Evolutionary conservation across 2,888 invertebrate genomes (phyloP).

Genomic region (Zhuqinia jingwanae): DNA sequence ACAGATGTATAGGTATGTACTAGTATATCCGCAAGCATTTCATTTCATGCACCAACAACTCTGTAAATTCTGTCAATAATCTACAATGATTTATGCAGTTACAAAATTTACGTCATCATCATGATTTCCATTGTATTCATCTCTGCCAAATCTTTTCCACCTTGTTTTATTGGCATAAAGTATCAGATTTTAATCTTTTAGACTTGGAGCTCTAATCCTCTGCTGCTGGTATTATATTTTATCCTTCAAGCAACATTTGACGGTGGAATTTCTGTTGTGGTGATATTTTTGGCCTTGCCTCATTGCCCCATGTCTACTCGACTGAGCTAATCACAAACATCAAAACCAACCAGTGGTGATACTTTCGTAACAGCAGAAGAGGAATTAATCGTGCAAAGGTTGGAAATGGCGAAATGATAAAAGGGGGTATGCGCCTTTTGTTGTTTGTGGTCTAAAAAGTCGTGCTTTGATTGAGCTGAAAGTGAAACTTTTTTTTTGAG

Average conservation of each 20-base stretch:
- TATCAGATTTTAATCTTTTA: too few relatives aligned
- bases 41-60: too few relatives aligned
- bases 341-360: neutral
- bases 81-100: conserved; percentile 27
- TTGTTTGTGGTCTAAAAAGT: neutral
- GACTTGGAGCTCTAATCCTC: neutral
- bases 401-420: too few relatives aligned
- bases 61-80: conserved; percentile 3
- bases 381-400: neutral
- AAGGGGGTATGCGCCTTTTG: neutral
- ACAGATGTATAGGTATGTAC: too few relatives aligned
- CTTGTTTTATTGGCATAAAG: conserved; percentile 20
- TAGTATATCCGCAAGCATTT: too few relatives aligned
- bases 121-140: conserved; percentile 25
- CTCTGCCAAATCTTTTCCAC: conserved; percentile 24
- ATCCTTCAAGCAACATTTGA: neutral
- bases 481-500: conserved; percentile 17
- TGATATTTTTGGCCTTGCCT: conserved; percentile 39
- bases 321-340: conserved; percentile 2
- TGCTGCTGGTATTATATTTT: neutral
- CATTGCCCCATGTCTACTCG: conserved; percentile 15
- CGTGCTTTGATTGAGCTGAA: conserved; percentile 13
- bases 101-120: conserved; percentile 12
- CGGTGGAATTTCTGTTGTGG: neutral
- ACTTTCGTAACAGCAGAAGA: neutral